phyloP scores from a whole-genome alignment of 1,140 invertebrate genomes.

The Cydia strobilella region DNA sequence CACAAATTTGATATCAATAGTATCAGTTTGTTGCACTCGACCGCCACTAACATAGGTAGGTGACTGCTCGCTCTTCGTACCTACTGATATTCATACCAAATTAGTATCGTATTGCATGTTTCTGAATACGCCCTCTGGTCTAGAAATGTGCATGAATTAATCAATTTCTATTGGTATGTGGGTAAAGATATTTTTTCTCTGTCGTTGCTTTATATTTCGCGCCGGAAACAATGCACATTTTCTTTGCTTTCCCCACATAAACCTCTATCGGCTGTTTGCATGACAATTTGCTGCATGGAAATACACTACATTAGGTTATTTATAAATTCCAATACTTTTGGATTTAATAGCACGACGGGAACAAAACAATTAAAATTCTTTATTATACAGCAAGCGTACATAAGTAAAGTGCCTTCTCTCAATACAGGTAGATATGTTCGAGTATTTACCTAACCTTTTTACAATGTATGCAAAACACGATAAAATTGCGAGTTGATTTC shows the following conservation, averaged over 20 bases:
- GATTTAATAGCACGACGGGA: too few species aligned
- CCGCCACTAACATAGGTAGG: not conserved
- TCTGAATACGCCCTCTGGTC: not conserved
- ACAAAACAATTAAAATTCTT: too few species aligned
- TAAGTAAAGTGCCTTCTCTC: too few species aligned
- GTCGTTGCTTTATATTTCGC: not conserved
- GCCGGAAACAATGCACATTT: not conserved
- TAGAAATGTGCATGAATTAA: too few species aligned
- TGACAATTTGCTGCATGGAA: too few species aligned
- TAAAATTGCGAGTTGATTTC: constrained; percentile 18
- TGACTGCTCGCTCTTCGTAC: not conserved
- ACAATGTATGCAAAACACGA: constrained; percentile 26
- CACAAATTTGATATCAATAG: not conserved
- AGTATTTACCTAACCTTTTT: not conserved
- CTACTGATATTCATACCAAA: too few species aligned
- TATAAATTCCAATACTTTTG: too few species aligned
- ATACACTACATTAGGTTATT: too few species aligned
- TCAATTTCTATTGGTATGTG: not conserved
- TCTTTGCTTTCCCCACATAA: not conserved
- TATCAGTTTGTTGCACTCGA: not conserved
- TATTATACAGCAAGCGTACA: too few species aligned
- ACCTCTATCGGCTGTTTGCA: not conserved
- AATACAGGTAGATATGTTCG: not conserved
- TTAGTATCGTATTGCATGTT: not conserved
- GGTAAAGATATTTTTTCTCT: not conserved